These are phyloP conservation scores for Cataglyphis albicans DNA, from an alignment of 2,888 invertebrate genomes.

Conservation along the genomic window DNA sequence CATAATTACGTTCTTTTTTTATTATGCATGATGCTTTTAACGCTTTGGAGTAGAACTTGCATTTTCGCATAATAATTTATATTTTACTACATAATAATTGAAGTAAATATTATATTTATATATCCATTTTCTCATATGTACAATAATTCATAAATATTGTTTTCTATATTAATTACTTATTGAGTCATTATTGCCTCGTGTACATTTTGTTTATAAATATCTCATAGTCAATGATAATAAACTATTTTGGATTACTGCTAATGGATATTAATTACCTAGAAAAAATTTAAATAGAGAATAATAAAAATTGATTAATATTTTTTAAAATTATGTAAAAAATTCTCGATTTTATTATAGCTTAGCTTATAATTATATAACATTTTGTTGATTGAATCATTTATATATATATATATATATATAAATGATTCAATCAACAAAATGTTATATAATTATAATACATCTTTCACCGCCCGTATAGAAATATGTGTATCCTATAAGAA, in stretches of 20 bases:
- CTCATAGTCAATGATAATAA: neutral
- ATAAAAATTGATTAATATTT: neutral
- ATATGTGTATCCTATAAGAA: constrained; percentile 9
- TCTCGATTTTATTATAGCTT: neutral
- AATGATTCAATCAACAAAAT: too few relatives aligned
- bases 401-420: neutral
- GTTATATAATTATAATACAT: too few relatives aligned
- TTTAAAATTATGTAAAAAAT: neutral
- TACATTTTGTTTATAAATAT: constrained; percentile 5
- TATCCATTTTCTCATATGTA: neutral
- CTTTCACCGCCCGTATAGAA: constrained; percentile 41
- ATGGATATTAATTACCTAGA: neutral
- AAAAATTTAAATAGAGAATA: neutral
- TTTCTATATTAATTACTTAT: neutral
- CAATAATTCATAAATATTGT: constrained; percentile 3
- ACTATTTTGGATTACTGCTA: neutral
- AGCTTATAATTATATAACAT: neutral
- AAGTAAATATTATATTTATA: neutral
- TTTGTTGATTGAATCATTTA: neutral
- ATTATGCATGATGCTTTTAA: neutral
- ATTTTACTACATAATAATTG: neutral
- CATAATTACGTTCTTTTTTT: neutral
- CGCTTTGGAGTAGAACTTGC: neutral
- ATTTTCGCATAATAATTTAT: neutral
- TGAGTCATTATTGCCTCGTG: neutral